Base-by-base conservation (phyloP, 1,140 invertebrate genomes). In the Bombus superbus region DNA sequence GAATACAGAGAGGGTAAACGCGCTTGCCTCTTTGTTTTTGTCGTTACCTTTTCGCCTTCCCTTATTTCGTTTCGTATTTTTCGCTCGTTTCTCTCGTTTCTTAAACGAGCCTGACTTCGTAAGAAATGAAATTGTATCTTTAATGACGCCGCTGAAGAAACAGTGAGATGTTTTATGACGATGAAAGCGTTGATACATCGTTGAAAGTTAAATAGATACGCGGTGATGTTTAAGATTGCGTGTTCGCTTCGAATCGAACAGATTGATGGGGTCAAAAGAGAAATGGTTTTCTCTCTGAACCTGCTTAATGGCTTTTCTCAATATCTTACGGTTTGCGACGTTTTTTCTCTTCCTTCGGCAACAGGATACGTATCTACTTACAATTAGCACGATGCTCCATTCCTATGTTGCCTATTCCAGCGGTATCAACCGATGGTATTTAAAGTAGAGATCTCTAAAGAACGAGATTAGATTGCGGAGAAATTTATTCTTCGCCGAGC, bases 401-500 rank as follows among this genome's bases (percentile, higher is more conserved):
- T 32, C 32, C 32, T 32, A 32, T 32, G 32, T 32, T 32, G 32
- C 32, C 62, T 64, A 32, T 64, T 64, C 6, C 22, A 59, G 25
- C 8, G 25, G 11, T 32, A 57, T 75, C 47, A 13, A 38, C 22
- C 32, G 5, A 57, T 75, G 32, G 47, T 57, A 57, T 75, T 57
- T 75, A 53, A 57, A 57, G 47, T 57, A n/a, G n/a, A 66, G n/a
- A 66, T 75, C 32, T 44, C 13, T 6, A 22, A 62, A 74, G 47
- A 73, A 32, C 35, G 22, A 62, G 57, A 62, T 44, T 47, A 32
- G 71, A 35, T 74, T 35, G n/a, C 35, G 25, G 44, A 15, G 64
- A 47, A 75, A 82, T 82, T 74, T 82, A 82, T 82, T 47, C 25
- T 35, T 66, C 57, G 57, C 10, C n/a, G 47, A 53, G n/a, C 1